Evolutionary conservation across 1,140 invertebrate species (phyloP).

Genomic region (Trichonephila clavipes): DNA sequence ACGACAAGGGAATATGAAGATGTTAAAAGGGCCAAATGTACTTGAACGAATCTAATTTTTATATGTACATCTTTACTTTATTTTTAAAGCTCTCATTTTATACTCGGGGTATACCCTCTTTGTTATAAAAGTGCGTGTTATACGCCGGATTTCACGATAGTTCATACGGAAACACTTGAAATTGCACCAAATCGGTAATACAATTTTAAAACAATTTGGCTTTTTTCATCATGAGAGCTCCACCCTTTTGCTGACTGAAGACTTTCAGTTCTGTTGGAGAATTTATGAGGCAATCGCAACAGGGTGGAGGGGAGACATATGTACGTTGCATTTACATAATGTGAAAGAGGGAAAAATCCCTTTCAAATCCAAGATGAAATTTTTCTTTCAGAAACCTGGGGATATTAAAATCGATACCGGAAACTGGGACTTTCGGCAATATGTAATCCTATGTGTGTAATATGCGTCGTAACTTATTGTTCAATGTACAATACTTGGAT

Average conservation of each 20-base stretch:
- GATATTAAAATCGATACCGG: neutral
- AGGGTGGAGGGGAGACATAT: neutral
- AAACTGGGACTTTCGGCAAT: neutral
- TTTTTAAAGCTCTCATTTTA: too few relatives aligned
- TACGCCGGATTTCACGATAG: too few relatives aligned
- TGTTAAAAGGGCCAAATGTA: too few relatives aligned
- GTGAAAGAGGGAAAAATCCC: neutral
- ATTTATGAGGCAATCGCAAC: constrained; percentile 17
- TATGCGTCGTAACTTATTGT: too few relatives aligned
- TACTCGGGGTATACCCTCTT: too few relatives aligned
- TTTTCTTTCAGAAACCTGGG: neutral
- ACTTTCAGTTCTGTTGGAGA: neutral
- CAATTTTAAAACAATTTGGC: neutral
- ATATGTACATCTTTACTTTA: too few relatives aligned
- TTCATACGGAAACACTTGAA: too few relatives aligned
- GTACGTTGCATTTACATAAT: neutral
- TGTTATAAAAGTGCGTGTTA: too few relatives aligned
- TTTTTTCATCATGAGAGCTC: neutral
- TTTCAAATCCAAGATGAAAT: neutral
- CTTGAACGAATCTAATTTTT: too few relatives aligned
- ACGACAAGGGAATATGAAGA: too few relatives aligned
- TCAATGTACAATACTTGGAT: too few relatives aligned
- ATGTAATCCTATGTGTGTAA: too few relatives aligned
- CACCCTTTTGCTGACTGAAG: neutral
- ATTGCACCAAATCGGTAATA: neutral